Conservation (phyloP, 2,113 vertebrate genomes). For the Rhinopomastus cyanomelas region DNA sequence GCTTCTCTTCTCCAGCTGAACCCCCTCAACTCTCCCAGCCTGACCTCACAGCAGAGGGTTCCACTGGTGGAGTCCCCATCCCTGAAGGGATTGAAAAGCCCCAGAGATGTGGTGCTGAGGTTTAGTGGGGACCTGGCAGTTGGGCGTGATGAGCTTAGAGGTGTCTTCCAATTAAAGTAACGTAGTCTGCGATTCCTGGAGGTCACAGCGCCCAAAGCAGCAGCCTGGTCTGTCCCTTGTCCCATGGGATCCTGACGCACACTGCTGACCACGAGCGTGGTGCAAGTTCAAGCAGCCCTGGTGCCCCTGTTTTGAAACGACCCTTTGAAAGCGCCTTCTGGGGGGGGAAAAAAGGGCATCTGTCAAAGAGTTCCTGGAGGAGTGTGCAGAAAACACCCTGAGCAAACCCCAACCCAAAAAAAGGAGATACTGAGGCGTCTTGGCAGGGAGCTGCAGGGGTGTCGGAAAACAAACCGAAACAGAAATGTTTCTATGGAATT, state of each 20-base stretch:
- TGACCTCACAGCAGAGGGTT: no score
- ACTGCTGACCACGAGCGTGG: rapidly evolving
- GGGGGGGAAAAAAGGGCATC: background rate
- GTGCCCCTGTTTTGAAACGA: background rate
- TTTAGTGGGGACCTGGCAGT: no score
- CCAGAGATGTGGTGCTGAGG: no score
- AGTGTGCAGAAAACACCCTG: background rate
- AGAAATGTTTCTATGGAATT: conserved; percentile 45
- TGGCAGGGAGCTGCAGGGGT: conserved; percentile 6
- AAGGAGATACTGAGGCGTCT: background rate
- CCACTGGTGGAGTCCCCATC: no score
- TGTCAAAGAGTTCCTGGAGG: background rate
- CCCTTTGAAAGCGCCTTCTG: background rate
- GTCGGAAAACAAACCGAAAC: conserved; percentile 50
- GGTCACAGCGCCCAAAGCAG: background rate
- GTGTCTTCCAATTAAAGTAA: no score
- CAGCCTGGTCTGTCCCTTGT: conserved; percentile 7
- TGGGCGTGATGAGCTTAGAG: no score
- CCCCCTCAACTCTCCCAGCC: no score
- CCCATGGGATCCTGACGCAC: conserved; percentile 29
- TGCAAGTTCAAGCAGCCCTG: background rate
- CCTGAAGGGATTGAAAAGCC: no score
- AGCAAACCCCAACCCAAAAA: background rate
- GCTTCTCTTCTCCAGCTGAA: no score
- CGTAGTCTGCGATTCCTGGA: background rate